Evolutionary conservation across 2,113 vertebrate species (phyloP), one percentile per base, ranked within the genome.

Genomic region (Marmota flaviventris): DNA sequence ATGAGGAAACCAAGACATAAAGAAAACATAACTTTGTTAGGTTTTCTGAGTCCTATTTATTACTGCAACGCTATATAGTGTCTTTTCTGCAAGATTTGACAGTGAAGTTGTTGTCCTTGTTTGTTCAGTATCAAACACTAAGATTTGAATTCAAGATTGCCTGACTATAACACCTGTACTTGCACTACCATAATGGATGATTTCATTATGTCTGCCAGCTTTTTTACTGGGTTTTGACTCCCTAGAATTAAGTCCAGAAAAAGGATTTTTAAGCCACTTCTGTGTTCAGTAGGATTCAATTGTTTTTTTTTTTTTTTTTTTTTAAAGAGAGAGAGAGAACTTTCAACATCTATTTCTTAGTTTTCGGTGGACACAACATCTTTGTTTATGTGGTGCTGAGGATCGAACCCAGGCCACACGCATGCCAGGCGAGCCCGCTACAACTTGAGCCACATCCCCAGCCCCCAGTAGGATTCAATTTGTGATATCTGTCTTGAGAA

Each of bases 11-110:
- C 0, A 37, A 53, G 45, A 45, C 13, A 67, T 53, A 95, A 79
- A 84, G 16, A 39, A 45, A 45, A 45, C 45, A 45, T 45, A 45
- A 45, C 34, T 85, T 75, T 20, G 12, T 75, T 63, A 75, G 42
- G 22, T 91, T 96, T 96, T 79, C 61, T 69, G 63, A 92, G 92
- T 89, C 42, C 16, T 93, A 1, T 69, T 78, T 92, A 37, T 89
- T 91, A 45, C 92, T 85, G 18, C 32, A 89, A 22, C 18, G 6
- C n/a, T 94, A 56, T 78, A 69, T 94, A 34, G 20, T 94, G 29
- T 63, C 10, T 82, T 91, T 86, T 93, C 29, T 72, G 17, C 89
- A 93, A 95, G 67, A 11, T 18, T 90, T 81, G 82, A 34, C 81
- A 65, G 29, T 86, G 90, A 83, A 97, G 51, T 51, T 53, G 17